Evolutionary conservation across 2,113 vertebrate species (phyloP).

Genomic region (Gobiocypris rarus): DNA sequence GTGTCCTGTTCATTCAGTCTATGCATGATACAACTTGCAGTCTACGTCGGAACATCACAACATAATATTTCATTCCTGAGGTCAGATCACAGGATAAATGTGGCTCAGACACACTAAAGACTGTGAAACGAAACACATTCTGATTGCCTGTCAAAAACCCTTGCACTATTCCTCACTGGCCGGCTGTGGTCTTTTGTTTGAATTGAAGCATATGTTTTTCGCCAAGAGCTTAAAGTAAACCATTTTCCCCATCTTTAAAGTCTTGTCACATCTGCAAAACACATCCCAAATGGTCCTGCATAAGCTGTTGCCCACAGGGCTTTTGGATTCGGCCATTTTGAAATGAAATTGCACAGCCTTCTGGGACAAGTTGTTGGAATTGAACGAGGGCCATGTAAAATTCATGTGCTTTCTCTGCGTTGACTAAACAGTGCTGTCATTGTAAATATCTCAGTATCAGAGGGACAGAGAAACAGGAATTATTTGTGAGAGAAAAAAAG

Average conservation of each 20-base stretch:
- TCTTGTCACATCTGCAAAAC: slow-evolving; percentile 40
- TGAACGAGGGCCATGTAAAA: slow-evolving; percentile 52
- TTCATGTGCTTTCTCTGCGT: slow-evolving; percentile 34
- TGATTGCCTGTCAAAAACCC: neutral
- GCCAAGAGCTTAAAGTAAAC: slow-evolving; percentile 47
- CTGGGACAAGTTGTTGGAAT: slow-evolving; percentile 46
- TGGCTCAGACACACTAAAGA: neutral
- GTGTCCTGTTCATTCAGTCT: neutral
- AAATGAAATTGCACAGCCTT: slow-evolving; percentile 41
- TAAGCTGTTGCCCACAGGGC: slow-evolving; percentile 33
- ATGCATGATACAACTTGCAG: slow-evolving; percentile 22
- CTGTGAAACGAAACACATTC: neutral
- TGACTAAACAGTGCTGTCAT: slow-evolving; percentile 18
- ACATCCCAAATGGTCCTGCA: slow-evolving; percentile 9
- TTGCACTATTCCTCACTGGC: neutral
- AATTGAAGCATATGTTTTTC: slow-evolving; percentile 14
- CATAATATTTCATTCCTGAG: slow-evolving; percentile 6
- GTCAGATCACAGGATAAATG: neutral
- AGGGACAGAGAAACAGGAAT: neutral
- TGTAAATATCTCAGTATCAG: slow-evolving; percentile 21
- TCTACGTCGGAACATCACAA: neutral
- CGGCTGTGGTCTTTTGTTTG: neutral
- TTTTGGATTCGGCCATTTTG: slow-evolving; percentile 38
- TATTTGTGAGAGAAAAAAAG: neutral
- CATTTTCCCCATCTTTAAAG: slow-evolving; percentile 47